Conservation (phyloP, 1,140 invertebrate genomes). For the Calephelis virginiensis region DNA sequence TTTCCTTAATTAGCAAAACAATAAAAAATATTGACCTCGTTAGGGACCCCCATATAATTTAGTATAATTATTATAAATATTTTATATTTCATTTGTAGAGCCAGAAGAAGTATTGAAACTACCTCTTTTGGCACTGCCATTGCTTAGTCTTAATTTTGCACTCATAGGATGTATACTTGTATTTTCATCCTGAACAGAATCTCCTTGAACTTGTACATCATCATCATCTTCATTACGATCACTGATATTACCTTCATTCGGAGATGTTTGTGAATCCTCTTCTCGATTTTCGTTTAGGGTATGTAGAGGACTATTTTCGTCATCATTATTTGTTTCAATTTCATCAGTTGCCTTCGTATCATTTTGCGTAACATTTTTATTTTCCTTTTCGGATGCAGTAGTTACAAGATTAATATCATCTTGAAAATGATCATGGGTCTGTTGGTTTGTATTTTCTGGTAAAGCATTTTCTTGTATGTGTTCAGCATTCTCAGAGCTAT, state of each 20-base stretch:
- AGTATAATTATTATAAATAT: conserved; percentile 47
- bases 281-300: conserved; percentile 32
- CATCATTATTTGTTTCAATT: conserved; percentile 40
- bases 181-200: conserved; percentile 65
- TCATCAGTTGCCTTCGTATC: conserved; percentile 5
- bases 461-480: conserved; percentile 25
- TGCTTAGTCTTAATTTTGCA: conserved; percentile 57
- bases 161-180: conserved; percentile 50
- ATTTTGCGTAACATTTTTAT: background rate
- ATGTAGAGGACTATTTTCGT: conserved; percentile 35
- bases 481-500: conserved; percentile 17
- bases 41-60: conserved; percentile 61
- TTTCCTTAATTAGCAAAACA: conserved; percentile 77
- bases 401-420: background rate
- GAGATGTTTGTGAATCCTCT: conserved; percentile 35
- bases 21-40: conserved; percentile 74
- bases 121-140: conserved; percentile 65
- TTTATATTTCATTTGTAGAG: conserved; percentile 63
- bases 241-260: conserved; percentile 59
- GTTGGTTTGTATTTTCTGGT: conserved; percentile 28
- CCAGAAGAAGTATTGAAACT: conserved; percentile 60
- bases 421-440: conserved; percentile 24
- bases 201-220: conserved; percentile 67
- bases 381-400: background rate
- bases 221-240: conserved; percentile 67